A percentile compares a stretch with the other conserved stretches of the same genome.
Evolutionary conservation across 2,888 invertebrate genomes (phyloP).

Genomic region (Agonopterix arenella): DNA sequence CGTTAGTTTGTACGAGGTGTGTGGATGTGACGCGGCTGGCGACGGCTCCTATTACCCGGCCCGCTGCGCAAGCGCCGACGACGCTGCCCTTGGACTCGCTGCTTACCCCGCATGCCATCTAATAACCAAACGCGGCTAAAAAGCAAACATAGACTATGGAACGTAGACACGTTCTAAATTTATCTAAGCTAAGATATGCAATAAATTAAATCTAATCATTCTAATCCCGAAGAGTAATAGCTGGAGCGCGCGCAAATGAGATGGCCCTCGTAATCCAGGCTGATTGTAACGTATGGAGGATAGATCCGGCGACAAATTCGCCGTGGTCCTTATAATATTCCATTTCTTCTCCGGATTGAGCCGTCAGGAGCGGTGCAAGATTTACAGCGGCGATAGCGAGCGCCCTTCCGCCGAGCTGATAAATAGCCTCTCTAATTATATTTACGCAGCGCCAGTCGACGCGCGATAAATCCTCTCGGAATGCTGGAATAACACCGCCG

Average conservation of each 20-base stretch:
- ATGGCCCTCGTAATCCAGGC: constrained; percentile 25
- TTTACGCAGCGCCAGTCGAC: constrained; percentile 70
- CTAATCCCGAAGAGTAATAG: constrained; percentile 38
- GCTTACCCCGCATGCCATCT: constrained; percentile 29
- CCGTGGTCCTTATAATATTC: constrained; percentile 39
- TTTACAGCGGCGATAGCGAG: constrained; percentile 64
- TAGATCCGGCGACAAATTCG: constrained; percentile 37
- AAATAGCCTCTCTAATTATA: constrained; percentile 74
- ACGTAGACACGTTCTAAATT: constrained; percentile 17
- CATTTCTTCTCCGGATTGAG: constrained; percentile 62
- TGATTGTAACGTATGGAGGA: constrained; percentile 48
- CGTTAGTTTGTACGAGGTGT: neutral
- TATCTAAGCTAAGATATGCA: constrained; percentile 24
- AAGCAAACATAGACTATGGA: neutral
- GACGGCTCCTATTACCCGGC: constrained; percentile 35
- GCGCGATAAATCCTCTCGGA: constrained; percentile 62
- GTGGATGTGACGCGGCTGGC: constrained; percentile 15
- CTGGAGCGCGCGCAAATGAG: constrained; percentile 33
- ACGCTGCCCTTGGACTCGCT: constrained; percentile 36
- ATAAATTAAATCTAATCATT: constrained; percentile 30
- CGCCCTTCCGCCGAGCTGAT: constrained; percentile 70
- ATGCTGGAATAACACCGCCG: constrained; percentile 58
- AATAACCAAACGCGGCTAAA: constrained; percentile 17
- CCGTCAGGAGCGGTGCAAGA: constrained; percentile 57
- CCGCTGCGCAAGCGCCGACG: constrained; percentile 29